Conservation (phyloP, 2,113 vertebrate genomes). For the Theropithecus gelada region DNA sequence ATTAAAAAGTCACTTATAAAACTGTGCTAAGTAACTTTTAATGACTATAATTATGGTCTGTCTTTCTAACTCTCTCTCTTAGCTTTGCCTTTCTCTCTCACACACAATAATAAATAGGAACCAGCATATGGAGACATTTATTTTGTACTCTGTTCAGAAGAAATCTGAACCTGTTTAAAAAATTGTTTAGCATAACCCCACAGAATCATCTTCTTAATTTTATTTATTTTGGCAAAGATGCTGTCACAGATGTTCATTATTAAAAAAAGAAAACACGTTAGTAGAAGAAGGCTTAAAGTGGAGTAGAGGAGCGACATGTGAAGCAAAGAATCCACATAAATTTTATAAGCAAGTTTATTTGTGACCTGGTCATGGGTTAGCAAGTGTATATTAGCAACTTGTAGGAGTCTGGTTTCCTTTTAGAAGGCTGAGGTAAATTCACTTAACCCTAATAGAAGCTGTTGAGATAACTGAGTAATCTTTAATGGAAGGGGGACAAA, state of each 20-base stretch:
- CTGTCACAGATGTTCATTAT: conserved; percentile 82
- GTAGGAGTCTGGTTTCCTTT: conserved; percentile 76
- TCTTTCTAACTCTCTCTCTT: neutral
- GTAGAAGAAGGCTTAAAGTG: neutral
- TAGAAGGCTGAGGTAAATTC: conserved; percentile 76
- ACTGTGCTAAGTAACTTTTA: neutral
- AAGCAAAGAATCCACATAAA: neutral
- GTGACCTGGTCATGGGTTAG: conserved; percentile 21
- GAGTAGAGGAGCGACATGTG: accelerated
- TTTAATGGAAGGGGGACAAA: conserved; percentile 33
- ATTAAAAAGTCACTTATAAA: neutral
- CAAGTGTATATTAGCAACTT: conserved; percentile 60
- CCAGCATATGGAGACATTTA: conserved; percentile 53
- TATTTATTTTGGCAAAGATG: conserved; percentile 80
- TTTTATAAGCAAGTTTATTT: conserved; percentile 1
- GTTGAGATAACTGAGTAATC: conserved; percentile 76
- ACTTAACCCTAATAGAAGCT: conserved; percentile 73
- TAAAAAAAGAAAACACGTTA: conserved; percentile 71
- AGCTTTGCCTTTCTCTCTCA: neutral
- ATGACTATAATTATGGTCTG: neutral
- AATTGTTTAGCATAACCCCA: conserved; percentile 76
- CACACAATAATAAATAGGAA: conserved; percentile 22
- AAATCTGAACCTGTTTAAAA: conserved; percentile 79
- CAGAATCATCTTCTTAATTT: conserved; percentile 78
- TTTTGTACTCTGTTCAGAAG: conserved; percentile 63